These are phyloP conservation scores for Hemicrepidius hirtus DNA, from an alignment of 2,888 invertebrate genomes.

Conservation along the genomic window DNA sequence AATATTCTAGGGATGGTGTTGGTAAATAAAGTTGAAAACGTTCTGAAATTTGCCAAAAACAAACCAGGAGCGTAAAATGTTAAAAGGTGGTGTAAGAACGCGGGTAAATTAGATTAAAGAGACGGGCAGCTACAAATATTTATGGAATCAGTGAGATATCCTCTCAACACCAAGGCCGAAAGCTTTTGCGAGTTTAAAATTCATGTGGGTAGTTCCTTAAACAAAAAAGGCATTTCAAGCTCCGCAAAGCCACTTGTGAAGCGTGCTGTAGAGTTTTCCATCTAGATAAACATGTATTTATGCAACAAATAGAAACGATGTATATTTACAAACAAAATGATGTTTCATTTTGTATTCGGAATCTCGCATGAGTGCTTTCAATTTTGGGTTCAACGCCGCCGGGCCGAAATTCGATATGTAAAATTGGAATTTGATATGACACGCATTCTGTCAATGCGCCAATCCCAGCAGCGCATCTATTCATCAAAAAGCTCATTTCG, in stretches of 20 bases:
- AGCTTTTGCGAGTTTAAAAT: conserved; percentile 11
- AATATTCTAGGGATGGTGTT: too few species aligned
- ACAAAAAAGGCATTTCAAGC: conserved; percentile 12
- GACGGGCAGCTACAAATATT: conserved; percentile 14
- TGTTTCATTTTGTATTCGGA: conserved; percentile 57
- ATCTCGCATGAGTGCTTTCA: conserved; percentile 56
- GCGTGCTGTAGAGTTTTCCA: not conserved
- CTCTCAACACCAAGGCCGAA: conserved; percentile 2
- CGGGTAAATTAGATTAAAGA: conserved; percentile 6
- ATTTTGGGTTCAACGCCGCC: conserved; percentile 56
- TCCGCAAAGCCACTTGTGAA: conserved; percentile 7
- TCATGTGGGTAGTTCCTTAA: conserved; percentile 11
- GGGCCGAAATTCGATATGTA: conserved; percentile 56
- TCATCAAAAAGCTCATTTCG: conserved; percentile 42
- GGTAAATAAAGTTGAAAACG: not conserved
- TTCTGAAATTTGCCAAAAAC: not conserved
- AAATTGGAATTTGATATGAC: conserved; percentile 58
- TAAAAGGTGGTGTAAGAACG: conserved; percentile 4
- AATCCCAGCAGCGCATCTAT: conserved; percentile 50
- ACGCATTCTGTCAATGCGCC: conserved; percentile 52
- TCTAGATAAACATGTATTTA: conserved; percentile 43
- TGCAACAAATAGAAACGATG: conserved; percentile 43
- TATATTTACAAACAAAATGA: conserved; percentile 59
- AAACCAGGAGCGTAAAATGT: conserved; percentile 9
- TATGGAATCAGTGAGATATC: conserved; percentile 16